Percentiles rank a stretch among this genome's conserved stretches.
Evolutionary conservation across 2,797 vertebrate genomes (phyloP).

Genomic region (Mormyrops boulengeri): DNA sequence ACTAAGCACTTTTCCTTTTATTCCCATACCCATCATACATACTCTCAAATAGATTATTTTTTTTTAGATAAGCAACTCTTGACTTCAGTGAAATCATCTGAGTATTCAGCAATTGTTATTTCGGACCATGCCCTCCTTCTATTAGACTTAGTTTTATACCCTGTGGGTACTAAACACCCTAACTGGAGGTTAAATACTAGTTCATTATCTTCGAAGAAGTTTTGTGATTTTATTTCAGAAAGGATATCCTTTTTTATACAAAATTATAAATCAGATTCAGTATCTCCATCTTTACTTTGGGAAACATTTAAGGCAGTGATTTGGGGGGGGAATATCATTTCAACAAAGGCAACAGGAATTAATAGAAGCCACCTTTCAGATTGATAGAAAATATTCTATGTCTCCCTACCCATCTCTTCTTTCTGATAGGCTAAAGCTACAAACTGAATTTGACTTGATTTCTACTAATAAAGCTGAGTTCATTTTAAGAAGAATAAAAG

Average conservation of each 20-base stretch:
- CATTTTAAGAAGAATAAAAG: background rate
- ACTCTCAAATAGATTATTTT: background rate
- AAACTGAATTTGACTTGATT: slow-evolving; percentile 15
- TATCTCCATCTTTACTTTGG: background rate
- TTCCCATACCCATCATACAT: background rate
- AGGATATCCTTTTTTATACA: background rate
- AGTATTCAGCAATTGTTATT: slow-evolving; percentile 1
- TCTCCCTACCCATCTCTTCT: background rate
- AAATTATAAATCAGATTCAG: slow-evolving; percentile 1
- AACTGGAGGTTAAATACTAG: background rate
- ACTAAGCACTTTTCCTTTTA: background rate
- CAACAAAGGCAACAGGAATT: background rate
- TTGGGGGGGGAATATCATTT: background rate
- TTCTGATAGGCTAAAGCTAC: background rate
- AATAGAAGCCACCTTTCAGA: background rate
- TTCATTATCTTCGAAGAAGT: background rate
- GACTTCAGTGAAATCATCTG: background rate
- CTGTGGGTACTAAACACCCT: background rate
- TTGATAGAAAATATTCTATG: background rate
- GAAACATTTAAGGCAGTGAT: slow-evolving; percentile 7
- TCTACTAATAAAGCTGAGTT: slow-evolving; percentile 13
- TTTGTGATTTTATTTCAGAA: background rate
- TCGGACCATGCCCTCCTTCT: background rate
- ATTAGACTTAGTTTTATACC: background rate
- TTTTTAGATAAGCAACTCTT: background rate